These are phyloP conservation scores for Eulacestoma nigropectus DNA, from an alignment of 2,113 vertebrate species.

Conservation along the genomic window DNA sequence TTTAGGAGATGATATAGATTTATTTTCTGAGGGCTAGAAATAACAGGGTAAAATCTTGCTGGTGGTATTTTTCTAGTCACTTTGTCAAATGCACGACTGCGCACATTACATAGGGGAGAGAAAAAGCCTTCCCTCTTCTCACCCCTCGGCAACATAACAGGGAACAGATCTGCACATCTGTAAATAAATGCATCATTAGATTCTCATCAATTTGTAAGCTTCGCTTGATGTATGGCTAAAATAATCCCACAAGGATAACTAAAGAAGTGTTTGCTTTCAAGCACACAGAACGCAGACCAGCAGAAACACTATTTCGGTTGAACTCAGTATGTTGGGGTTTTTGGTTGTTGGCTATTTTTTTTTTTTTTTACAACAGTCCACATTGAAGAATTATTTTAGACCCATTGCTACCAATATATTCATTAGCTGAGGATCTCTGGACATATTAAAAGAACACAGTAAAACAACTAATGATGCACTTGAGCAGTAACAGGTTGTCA, in stretches of 20 bases:
- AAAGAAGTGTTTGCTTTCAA: conserved; percentile 53
- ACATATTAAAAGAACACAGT: conserved; percentile 74
- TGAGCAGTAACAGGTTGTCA: conserved; percentile 88
- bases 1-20: conserved; percentile 11
- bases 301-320: neutral
- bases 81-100: conserved; percentile 27
- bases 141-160: conserved; percentile 55
- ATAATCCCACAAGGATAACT: conserved; percentile 75
- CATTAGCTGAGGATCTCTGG: conserved; percentile 74
- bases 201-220: conserved; percentile 80
- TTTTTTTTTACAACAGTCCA: neutral
- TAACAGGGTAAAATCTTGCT: neutral
- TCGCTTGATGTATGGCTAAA: conserved; percentile 77
- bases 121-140: conserved; percentile 32
- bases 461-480: conserved; percentile 79
- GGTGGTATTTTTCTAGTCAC: conserved; percentile 33
- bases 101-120: neutral
- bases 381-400: conserved; percentile 61
- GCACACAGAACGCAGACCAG: neutral
- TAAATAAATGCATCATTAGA: conserved; percentile 86
- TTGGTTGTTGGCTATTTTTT: neutral
- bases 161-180: conserved; percentile 82
- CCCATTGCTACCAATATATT: conserved; percentile 55
- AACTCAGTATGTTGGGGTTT: neutral
- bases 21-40: neutral